Evolutionary conservation across 2,113 vertebrate genomes (phyloP).

Genomic region (Castor canadensis): DNA sequence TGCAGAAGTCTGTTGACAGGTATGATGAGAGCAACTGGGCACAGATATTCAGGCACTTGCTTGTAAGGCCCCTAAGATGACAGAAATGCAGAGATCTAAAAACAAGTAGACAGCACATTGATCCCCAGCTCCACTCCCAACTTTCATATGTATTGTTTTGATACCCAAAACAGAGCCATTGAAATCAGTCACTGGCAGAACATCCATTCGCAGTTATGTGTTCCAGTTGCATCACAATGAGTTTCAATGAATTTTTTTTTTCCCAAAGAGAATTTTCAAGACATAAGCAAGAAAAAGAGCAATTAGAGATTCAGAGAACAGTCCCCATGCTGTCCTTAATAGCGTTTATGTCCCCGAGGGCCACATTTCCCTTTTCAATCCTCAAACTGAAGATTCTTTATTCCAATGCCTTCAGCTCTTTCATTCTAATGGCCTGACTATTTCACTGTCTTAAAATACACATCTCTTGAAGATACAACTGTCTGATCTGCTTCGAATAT

Average conservation of each 20-base stretch:
- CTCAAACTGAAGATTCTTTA: conserved; percentile 33
- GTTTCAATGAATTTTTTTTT: neutral
- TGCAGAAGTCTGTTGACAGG: neutral
- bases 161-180: neutral
- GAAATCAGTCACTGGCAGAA: neutral
- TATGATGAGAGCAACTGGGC: neutral
- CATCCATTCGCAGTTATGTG: conserved; percentile 38
- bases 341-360: neutral
- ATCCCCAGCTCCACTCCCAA: neutral
- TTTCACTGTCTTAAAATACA: conserved; percentile 45
- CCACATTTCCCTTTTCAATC: conserved; percentile 40
- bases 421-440: conserved; percentile 45
- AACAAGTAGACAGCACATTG: neutral
- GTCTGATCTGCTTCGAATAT: conserved; percentile 34
- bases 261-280: conserved; percentile 38
- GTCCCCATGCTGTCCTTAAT: conserved; percentile 12
- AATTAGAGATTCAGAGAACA: conserved; percentile 57
- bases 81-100: neutral
- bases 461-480: neutral
- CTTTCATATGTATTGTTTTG: conserved; percentile 22
- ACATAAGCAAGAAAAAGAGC: conserved; percentile 27
- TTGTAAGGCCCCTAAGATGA: neutral
- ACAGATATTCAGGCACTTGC: neutral
- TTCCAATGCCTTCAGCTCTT: conserved; percentile 10
- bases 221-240: conserved; percentile 24